Base-by-base conservation (phyloP, 2,888 invertebrate species). In the Folsomia candida region DNA sequence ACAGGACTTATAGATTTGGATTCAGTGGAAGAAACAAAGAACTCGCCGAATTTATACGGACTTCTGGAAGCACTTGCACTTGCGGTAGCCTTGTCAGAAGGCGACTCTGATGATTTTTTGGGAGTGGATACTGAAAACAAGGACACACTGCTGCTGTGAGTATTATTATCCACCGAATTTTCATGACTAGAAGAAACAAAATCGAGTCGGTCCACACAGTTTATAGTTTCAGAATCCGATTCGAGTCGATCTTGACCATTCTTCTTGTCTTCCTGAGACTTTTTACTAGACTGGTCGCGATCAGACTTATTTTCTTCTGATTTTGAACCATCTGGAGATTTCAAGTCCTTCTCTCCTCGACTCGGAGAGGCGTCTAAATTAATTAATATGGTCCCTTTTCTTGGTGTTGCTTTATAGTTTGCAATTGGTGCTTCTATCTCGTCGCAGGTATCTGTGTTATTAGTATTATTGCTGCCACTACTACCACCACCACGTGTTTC, bases 361-460 rank as follows among this genome's bases (percentile, higher is more conserved):
- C n/a, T 54, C 4, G 54, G 54, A 37, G 72, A 26, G 2, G 60
- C 47, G 2, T 69, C 66, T 9, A 57, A 28, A 57, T 57, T 66
- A 22, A 54, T 57, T 14, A 22, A 18, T 28, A 57, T 57, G 3
- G 66, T 57, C 18, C 66, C 66, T 25, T 66, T 60, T 29, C 61
- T 66, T 24, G 67, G 22, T 1, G 29, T 51, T 20, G 59, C 28
- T 26, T 64, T 64, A 51, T n/a, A 4, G 25, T 64, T 51, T 20
- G 22, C 63, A 29, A 20, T n/a, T 2, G 47, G 24, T 20, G 29
- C 2, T 20, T 51, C 51, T 4, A 54, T 54, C 11, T 37, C 63
- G 37, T 64, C 67, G 27, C 70, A 59, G n/a, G 66, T 22, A 25
- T 72, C 74, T n/a, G 59, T 68, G 2, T 67, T 69, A 24, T 62